phyloP scores from a whole-genome alignment of 1,140 invertebrate species.

The Mya arenaria region DNA sequence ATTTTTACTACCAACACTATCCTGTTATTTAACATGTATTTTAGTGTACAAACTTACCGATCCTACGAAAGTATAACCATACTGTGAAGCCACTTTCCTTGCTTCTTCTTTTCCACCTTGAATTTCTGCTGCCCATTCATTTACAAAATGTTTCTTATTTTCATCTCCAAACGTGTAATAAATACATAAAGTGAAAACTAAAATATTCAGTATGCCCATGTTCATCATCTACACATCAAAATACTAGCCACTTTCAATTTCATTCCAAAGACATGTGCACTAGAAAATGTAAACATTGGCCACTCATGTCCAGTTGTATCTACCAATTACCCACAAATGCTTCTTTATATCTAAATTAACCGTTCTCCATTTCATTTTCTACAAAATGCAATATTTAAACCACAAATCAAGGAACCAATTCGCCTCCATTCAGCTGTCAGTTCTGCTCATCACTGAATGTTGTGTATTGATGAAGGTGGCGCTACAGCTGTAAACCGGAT shows the following conservation, averaged over 20 bases:
- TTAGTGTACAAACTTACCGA: constrained; percentile 4
- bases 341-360: neutral
- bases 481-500: constrained; percentile 12
- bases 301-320: too few relatives aligned
- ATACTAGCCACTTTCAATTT: neutral
- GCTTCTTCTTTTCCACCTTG: constrained; percentile 28
- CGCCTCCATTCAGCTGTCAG: constrained; percentile 45
- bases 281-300: neutral
- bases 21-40: neutral
- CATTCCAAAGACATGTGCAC: neutral
- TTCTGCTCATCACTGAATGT: constrained; percentile 12
- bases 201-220: neutral
- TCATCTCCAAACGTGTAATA: neutral
- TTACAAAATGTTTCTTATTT: constrained; percentile 3
- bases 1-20: too few relatives aligned
- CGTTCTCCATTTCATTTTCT: constrained; percentile 42
- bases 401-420: neutral
- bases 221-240: neutral
- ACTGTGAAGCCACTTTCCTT: constrained; percentile 13
- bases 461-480: constrained; percentile 46
- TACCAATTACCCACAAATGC: too few relatives aligned
- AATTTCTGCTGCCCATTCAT: constrained; percentile 44
- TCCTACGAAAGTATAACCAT: constrained; percentile 42
- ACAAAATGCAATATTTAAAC: neutral
- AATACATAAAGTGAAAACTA: neutral